These are phyloP conservation scores for Sardina pilchardus DNA, from an alignment of 2,113 vertebrate species.

Conservation along the genomic window DNA sequence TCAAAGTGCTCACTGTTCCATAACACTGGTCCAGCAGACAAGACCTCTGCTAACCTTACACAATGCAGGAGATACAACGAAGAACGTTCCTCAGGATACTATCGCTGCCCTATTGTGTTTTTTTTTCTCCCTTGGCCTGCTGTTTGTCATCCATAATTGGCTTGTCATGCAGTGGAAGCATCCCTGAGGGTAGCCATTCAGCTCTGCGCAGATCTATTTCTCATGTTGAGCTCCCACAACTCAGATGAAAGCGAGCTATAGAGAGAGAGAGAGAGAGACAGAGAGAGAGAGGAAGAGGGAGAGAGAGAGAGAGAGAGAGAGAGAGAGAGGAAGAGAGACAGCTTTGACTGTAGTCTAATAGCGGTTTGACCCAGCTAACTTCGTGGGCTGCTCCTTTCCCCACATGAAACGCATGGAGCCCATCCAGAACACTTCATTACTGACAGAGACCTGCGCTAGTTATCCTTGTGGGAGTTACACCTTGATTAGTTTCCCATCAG, in stretches of 20 bases:
- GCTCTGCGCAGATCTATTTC: slow-evolving; percentile 30
- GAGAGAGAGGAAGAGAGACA: neutral
- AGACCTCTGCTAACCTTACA: neutral
- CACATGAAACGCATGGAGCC: slow-evolving; percentile 43
- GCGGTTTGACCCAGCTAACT: slow-evolving; percentile 24
- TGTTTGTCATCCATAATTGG: slow-evolving; percentile 31
- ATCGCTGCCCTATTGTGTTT: neutral
- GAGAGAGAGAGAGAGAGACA: neutral
- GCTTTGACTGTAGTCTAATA: neutral
- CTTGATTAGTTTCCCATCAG: slow-evolving; percentile 55
- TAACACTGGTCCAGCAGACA: neutral
- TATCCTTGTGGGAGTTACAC: slow-evolving; percentile 49
- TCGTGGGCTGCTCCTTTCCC: slow-evolving; percentile 18
- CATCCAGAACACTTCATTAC: slow-evolving; percentile 55
- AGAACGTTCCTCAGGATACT: neutral
- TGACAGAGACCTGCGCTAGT: slow-evolving; percentile 45
- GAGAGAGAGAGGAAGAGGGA: neutral
- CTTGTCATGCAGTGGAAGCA: slow-evolving; percentile 22
- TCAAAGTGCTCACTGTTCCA: neutral
- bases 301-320: neutral
- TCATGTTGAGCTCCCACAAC: slow-evolving; percentile 6
- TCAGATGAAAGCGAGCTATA: neutral
- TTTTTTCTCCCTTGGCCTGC: slow-evolving; percentile 9
- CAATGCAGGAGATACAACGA: neutral
- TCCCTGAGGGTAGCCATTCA: slow-evolving; percentile 30